Conservation (phyloP, 2,113 vertebrate species). For the Castor canadensis region DNA sequence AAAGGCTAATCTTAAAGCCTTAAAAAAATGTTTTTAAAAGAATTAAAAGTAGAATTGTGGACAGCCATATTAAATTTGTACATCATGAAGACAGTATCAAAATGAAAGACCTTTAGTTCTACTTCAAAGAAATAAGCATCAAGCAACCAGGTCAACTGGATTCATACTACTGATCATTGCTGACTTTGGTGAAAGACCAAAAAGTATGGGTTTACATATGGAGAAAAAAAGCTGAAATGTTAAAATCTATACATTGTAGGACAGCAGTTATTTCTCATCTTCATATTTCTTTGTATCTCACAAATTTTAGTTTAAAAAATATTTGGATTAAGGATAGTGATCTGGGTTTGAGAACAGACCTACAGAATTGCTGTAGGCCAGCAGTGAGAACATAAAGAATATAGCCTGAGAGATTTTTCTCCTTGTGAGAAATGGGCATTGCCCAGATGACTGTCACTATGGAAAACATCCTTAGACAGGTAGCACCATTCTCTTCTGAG, state of each 20-base stretch:
- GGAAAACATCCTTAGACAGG: background rate
- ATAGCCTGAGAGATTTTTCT: background rate
- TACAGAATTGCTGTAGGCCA: background rate
- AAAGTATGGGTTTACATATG: background rate
- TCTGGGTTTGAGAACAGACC: background rate
- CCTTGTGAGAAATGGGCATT: background rate
- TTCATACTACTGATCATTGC: background rate
- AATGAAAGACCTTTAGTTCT: background rate
- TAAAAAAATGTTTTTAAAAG: background rate
- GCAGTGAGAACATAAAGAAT: background rate
- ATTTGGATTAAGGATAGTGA: background rate
- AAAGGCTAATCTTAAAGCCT: slow-evolving; percentile 25
- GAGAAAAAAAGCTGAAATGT: background rate
- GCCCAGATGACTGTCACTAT: background rate
- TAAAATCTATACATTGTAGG: background rate
- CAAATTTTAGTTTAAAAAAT: background rate
- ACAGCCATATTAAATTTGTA: slow-evolving; percentile 3
- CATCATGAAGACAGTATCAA: slow-evolving; percentile 12
- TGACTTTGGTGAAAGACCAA: background rate
- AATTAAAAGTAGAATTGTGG: background rate
- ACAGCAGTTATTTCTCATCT: background rate
- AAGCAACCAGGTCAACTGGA: background rate
- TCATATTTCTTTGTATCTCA: background rate
- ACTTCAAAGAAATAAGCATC: slow-evolving; percentile 8
- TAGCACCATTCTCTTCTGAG: background rate